Conservation (phyloP, 2,888 invertebrate genomes). For the Xestia rhomboidea region DNA sequence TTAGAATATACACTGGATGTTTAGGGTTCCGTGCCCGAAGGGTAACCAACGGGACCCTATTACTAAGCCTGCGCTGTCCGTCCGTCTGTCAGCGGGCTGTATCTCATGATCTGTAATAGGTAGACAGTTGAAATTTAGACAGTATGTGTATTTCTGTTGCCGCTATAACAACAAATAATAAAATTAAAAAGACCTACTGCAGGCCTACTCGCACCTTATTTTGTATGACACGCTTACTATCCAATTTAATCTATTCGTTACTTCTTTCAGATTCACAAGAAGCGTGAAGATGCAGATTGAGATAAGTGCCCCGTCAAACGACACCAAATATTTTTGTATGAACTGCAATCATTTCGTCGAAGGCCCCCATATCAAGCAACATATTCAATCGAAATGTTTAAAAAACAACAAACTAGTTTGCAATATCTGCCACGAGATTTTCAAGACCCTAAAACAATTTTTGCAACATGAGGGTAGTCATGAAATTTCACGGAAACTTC, state of each 20-base stretch:
- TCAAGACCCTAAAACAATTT: slow-evolving; percentile 27
- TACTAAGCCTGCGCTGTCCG: too few relatives aligned
- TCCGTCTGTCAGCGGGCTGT: too few relatives aligned
- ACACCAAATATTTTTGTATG: slow-evolving; percentile 38
- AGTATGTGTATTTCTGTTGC: too few relatives aligned
- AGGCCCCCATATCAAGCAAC: neutral
- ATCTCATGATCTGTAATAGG: too few relatives aligned
- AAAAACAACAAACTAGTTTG: slow-evolving; percentile 6
- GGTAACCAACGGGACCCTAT: too few relatives aligned
- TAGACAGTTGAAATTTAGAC: too few relatives aligned
- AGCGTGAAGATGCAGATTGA: slow-evolving; percentile 41
- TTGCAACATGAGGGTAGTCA: slow-evolving; percentile 23
- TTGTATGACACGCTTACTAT: neutral
- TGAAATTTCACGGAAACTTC: slow-evolving; percentile 9
- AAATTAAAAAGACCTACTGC: too few relatives aligned
- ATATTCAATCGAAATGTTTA: neutral
- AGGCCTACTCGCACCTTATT: too few relatives aligned
- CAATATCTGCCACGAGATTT: neutral
- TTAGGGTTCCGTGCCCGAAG: too few relatives aligned
- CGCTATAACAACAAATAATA: too few relatives aligned
- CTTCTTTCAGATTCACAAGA: slow-evolving; percentile 31
- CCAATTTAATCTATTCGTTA: neutral
- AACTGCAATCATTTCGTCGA: slow-evolving; percentile 35
- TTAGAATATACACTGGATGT: too few relatives aligned
- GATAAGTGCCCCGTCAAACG: neutral